Percentiles rank a stretch among this genome's conserved stretches.
phyloP scores from a whole-genome alignment of 2,113 vertebrate genomes.

The Entomyzon cyanotis region DNA sequence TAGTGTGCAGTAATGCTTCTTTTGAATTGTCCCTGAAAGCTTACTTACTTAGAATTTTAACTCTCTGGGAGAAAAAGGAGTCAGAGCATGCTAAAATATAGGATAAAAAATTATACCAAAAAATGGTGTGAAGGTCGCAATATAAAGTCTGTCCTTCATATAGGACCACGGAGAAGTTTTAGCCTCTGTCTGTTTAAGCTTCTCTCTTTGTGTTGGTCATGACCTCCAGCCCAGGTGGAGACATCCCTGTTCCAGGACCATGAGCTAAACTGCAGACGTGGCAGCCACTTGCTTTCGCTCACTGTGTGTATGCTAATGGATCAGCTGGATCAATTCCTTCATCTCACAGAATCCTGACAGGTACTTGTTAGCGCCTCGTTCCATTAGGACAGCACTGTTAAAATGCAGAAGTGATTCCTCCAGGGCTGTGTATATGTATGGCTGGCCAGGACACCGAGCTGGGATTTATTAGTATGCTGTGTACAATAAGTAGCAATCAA shows the following conservation, averaged over 20 bases:
- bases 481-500: constrained; percentile 38
- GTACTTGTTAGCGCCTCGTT: neutral
- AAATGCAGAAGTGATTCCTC: constrained; percentile 13
- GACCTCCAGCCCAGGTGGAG: neutral
- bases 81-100: neutral
- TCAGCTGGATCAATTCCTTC: neutral
- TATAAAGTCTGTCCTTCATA: neutral
- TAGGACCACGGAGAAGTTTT: rapidly evolving
- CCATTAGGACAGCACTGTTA: neutral
- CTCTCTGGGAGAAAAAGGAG: neutral
- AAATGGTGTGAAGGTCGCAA: neutral
- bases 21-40: neutral
- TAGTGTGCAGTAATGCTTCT: neutral
- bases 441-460: neutral
- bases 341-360: neutral
- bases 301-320: neutral
- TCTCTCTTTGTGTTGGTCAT: neutral
- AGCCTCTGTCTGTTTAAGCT: neutral
- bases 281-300: neutral
- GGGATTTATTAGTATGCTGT: constrained; percentile 29
- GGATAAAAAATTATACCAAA: neutral
- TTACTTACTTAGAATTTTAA: neutral
- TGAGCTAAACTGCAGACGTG: neutral
- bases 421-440: neutral
- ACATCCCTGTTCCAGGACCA: neutral